Evolutionary conservation across 2,113 vertebrate species (phyloP), one percentile per base, ranked within the genome.

Genomic region (Ciconia boyciana): DNA sequence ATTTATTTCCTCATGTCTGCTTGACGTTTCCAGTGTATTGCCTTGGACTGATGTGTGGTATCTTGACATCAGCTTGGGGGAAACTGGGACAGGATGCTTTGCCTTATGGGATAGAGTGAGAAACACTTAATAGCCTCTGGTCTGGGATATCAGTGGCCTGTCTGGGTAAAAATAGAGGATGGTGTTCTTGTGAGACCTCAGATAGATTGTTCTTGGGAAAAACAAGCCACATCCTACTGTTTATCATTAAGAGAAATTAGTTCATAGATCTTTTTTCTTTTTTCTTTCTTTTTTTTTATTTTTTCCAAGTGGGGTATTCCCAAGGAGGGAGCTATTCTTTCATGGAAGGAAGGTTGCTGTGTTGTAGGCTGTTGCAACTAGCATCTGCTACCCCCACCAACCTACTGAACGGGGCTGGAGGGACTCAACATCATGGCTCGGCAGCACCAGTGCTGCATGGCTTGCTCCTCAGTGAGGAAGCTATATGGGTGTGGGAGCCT

Each of bases 1-100:
- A 22, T 36, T 61, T n/a, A 22, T 36, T n/a, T 71, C 18, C 4
- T 78, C 0, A 1, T 32, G 28, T 6, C 64, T 2, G 1, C 7
- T 62, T 58, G 48, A 11, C 17, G 10, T 13, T 6, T 43, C 39
- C 1, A 5, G 28, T 28, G 48, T n/a, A n/a, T n/a, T n/a, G 15
- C 28, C 20, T 72, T 60, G 57, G 57, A 5, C 32, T 55, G 29
- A 21, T 58, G 68, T 16, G 32, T 31, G 22, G 7, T 39, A 11
- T 41, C 41, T 69, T 41, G 29, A 8, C 3, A 9, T 32, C 22
- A 66, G 7, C 31, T 32, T 44, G 46, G 29, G 29, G n/a, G 6
- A 46, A 80, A 51, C 8, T 11, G 58, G 29, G 13, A 4, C 13
- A 29, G 18, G 16, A 24, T 29, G 46, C 1, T 61, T 55, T 83